Evolutionary conservation across 2,797 vertebrate genomes (phyloP).

Genomic region (Balearica regulorum): DNA sequence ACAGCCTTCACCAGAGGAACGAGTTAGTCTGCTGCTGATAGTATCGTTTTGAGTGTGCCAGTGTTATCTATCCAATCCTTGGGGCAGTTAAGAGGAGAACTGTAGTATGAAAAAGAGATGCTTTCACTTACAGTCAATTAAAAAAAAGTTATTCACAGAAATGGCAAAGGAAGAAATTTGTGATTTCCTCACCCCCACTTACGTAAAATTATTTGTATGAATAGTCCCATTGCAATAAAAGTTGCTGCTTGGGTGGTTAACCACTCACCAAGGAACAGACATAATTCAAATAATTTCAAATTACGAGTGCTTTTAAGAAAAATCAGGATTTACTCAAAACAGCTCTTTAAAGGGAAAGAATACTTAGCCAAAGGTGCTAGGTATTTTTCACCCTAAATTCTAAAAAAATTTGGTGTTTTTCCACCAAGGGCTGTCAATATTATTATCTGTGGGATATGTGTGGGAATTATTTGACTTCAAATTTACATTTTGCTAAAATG

Average conservation of each 20-base stretch:
- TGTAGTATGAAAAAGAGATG: not conserved
- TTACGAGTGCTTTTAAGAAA: not conserved
- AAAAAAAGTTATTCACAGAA: not conserved
- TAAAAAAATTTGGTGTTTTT: not conserved
- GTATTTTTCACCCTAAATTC: not conserved
- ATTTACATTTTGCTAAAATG: not conserved
- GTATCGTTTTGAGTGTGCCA: not conserved
- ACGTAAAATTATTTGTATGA: not conserved
- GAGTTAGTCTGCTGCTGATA: not conserved
- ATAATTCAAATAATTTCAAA: not conserved
- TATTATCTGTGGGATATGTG: not conserved
- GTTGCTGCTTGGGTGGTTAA: not conserved
- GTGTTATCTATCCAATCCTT: not conserved
- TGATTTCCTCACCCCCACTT: not conserved
- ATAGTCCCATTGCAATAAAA: not conserved
- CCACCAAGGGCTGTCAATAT: not conserved
- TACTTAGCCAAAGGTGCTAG: not conserved
- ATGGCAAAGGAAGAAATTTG: not conserved
- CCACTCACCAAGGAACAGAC: not conserved
- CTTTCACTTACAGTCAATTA: not conserved
- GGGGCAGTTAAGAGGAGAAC: not conserved
- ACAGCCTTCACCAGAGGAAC: not conserved
- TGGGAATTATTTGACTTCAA: not conserved
- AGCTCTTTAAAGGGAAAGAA: not conserved
- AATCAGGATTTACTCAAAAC: not conserved